These are phyloP conservation scores for Rissa tridactyla DNA, from an alignment of 2,113 vertebrate species.

Conservation along the genomic window DNA sequence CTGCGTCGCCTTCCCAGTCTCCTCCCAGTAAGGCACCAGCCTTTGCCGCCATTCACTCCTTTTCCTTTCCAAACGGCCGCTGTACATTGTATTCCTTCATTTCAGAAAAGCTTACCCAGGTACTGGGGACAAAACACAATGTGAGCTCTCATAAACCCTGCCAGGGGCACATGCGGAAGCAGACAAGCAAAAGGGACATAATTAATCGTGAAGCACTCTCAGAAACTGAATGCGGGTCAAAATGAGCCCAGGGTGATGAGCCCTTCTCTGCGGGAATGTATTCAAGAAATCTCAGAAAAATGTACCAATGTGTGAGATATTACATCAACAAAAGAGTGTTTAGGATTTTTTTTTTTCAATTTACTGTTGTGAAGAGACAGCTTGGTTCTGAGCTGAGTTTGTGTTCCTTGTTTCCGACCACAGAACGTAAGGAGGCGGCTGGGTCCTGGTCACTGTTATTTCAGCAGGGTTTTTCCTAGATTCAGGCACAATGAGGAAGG, in stretches of 20 bases:
- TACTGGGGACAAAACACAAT: background rate
- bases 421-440: background rate
- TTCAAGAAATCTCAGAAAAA: background rate
- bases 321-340: background rate
- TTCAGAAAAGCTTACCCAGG: background rate
- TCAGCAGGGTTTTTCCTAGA: background rate
- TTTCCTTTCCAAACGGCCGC: background rate
- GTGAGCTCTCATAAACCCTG: background rate
- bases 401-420: background rate
- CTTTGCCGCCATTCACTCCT: fast-evolving
- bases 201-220: background rate
- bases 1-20: fast-evolving
- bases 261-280: background rate
- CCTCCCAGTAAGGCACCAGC: background rate
- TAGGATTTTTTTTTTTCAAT: no score
- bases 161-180: fast-evolving
- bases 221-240: background rate
- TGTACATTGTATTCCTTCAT: fast-evolving
- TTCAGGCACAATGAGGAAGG: background rate
- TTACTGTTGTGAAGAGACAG: background rate
- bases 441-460: background rate
- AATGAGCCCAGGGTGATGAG: background rate
- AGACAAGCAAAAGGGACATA: background rate
- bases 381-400: background rate
- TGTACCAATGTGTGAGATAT: background rate